phyloP scores from a whole-genome alignment of 2,113 vertebrate species.

The Phaethon lepturus region DNA sequence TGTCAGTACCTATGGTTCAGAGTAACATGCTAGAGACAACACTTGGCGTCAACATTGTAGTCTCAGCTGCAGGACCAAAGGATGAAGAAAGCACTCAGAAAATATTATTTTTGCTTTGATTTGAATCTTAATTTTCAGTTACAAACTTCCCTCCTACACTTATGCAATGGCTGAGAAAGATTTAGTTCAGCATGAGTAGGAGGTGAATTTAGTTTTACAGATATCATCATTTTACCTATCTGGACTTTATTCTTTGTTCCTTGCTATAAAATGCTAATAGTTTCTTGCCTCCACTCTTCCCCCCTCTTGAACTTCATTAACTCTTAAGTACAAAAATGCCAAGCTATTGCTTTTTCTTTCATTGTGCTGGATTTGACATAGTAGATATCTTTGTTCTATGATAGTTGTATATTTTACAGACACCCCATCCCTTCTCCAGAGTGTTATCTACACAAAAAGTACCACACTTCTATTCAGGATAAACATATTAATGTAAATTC shows the following conservation, averaged over 20 bases:
- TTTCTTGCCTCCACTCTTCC: background rate
- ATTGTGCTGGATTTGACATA: background rate
- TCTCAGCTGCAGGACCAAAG: background rate
- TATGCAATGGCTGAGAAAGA: background rate
- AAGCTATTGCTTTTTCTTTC: background rate
- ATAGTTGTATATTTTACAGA: accelerated
- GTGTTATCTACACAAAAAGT: background rate
- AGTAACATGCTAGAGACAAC: too few relatives aligned
- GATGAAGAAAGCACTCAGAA: background rate
- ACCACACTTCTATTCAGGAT: background rate
- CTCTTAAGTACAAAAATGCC: background rate
- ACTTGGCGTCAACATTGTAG: background rate
- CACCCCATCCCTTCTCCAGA: background rate
- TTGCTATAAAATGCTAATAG: background rate
- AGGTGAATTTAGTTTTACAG: background rate
- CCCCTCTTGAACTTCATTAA: background rate
- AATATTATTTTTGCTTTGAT: background rate
- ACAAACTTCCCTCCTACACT: background rate
- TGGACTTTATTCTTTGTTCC: background rate
- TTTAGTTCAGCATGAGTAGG: background rate
- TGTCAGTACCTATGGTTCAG: background rate
- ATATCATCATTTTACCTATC: background rate
- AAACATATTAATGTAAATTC: background rate
- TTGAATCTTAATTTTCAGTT: background rate
- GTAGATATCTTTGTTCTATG: background rate